Evolutionary conservation across 2,113 vertebrate genomes (phyloP).

Genomic region (Silurus meridionalis): DNA sequence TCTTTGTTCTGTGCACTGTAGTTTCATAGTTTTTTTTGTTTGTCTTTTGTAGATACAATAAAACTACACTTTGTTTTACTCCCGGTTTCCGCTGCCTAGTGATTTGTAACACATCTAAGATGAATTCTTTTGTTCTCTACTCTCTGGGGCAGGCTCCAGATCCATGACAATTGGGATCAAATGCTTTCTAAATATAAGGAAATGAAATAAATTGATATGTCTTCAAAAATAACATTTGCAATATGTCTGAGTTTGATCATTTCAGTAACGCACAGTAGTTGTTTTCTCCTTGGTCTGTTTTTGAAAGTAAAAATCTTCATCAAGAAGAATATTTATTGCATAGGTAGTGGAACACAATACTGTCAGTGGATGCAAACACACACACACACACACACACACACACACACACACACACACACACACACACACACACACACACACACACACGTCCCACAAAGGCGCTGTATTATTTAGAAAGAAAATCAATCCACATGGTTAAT

Average conservation of each 20-base stretch:
- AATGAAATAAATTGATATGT: neutral
- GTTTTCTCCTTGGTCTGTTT: neutral
- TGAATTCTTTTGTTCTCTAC: neutral
- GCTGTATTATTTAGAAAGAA: slow-evolving; percentile 42
- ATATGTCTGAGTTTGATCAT: neutral
- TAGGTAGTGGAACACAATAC: no score
- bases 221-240: neutral
- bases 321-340: no score
- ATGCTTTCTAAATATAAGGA: neutral
- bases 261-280: neutral
- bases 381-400: no score
- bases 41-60: no score
- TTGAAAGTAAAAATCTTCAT: neutral
- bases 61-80: no score
- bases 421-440: neutral
- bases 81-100: no score
- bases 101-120: no score
- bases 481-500: slow-evolving; percentile 51
- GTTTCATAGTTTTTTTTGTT: no score
- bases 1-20: no score
- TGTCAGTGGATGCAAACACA: no score
- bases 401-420: no score
- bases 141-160: neutral
- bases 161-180: neutral
- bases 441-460: slow-evolving; percentile 46